These are phyloP conservation scores for Acanthurus leucopareius DNA, from an alignment of 2,797 vertebrate genomes.

Conservation along the genomic window DNA sequence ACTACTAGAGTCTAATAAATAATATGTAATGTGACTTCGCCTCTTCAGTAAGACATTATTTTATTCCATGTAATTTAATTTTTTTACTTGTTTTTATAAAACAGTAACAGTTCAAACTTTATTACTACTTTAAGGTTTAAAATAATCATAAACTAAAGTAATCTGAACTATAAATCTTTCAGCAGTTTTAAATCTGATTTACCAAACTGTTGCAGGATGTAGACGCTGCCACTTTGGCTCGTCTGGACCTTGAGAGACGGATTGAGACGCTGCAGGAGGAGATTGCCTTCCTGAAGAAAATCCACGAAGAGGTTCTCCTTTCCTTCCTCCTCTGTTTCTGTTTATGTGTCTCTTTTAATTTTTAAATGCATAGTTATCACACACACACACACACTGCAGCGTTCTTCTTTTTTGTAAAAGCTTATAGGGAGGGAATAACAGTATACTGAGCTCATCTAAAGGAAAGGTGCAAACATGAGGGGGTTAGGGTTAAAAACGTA, in stretches of 20 bases:
- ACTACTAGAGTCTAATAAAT: no score
- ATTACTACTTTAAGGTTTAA: no score
- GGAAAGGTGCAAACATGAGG: no score
- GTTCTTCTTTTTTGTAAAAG: not conserved
- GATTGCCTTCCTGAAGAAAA: slow-evolving; percentile 97
- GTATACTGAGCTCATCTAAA: not conserved
- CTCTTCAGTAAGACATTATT: no score
- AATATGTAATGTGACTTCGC: no score
- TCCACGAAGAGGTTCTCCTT: slow-evolving; percentile 91
- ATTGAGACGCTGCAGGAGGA: slow-evolving; percentile 96
- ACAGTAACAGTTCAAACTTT: no score
- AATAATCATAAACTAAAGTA: no score
- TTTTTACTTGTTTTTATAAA: no score
- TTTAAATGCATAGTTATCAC: no score
- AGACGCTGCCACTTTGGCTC: slow-evolving; percentile 93
- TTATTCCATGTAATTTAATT: no score
- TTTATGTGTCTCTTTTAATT: not conserved
- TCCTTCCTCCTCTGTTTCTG: not conserved
- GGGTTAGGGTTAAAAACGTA: no score
- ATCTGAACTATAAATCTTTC: not conserved
- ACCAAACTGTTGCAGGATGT: slow-evolving; percentile 87
- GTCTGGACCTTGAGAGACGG: slow-evolving; percentile 94
- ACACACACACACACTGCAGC: no score
- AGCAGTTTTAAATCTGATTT: not conserved
- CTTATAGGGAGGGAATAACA: not conserved